Percentiles rank a stretch among this genome's conserved stretches.
Evolutionary conservation across 2,797 vertebrate genomes (phyloP).

Genomic region (Mycteria americana): DNA sequence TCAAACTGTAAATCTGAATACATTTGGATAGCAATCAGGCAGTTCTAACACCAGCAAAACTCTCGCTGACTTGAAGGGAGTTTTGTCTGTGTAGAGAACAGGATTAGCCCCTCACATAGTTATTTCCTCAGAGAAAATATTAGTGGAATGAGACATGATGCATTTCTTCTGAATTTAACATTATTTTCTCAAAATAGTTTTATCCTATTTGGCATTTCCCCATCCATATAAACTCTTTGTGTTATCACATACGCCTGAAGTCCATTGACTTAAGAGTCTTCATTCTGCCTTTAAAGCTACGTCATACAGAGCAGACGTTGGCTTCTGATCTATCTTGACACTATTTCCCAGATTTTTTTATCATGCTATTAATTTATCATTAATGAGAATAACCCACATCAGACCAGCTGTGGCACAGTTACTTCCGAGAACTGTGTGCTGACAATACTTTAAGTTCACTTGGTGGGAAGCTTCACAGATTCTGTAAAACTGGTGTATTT

Average conservation of each 20-base stretch:
- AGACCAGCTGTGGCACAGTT: not conserved
- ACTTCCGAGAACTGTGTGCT: not conserved
- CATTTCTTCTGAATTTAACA: not conserved
- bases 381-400: not conserved
- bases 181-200: not conserved
- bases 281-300: not conserved
- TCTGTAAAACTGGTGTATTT: not conserved
- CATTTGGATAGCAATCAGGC: constrained; percentile 22
- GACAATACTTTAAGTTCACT: not conserved
- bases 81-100: not conserved
- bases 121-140: constrained; percentile 10
- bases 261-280: not conserved
- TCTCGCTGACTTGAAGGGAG: not conserved
- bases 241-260: not conserved
- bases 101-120: not conserved
- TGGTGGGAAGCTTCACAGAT: not conserved
- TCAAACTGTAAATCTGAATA: constrained; percentile 35
- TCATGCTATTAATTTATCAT: not conserved
- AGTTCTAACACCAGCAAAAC: constrained; percentile 3
- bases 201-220: not conserved
- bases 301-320: not conserved
- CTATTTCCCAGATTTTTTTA: not conserved
- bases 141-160: not conserved
- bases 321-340: not conserved
- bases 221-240: not conserved